These are phyloP conservation scores for Tolypeutes matacus DNA, from an alignment of 2,797 vertebrate genomes.

Conservation along the genomic window DNA sequence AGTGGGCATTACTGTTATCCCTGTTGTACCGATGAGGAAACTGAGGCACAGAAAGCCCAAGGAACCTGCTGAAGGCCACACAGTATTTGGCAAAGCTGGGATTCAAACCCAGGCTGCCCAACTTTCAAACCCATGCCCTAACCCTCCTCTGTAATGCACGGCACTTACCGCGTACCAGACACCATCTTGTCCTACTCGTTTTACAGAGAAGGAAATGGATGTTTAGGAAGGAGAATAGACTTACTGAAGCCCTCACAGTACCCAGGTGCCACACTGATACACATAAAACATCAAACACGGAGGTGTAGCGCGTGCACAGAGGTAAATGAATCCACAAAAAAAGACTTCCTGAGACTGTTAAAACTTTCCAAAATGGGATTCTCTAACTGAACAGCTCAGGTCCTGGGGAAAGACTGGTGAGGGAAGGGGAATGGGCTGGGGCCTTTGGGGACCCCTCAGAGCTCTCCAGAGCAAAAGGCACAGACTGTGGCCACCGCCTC, in stretches of 20 bases:
- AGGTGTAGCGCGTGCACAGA: neutral
- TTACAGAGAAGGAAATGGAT: neutral
- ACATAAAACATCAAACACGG: too few relatives aligned
- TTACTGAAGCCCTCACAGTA: neutral
- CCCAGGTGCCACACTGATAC: too few relatives aligned
- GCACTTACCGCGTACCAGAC: neutral
- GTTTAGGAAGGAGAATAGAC: neutral
- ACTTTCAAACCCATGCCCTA: accelerated
- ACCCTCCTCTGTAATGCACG: accelerated
- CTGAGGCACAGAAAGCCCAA: neutral
- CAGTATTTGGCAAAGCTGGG: neutral
- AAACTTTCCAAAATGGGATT: neutral
- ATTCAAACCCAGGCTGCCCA: neutral
- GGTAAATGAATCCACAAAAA: neutral
- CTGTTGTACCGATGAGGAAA: neutral
- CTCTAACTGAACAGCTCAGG: neutral
- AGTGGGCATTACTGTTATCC: too few relatives aligned
- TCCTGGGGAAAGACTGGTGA: neutral
- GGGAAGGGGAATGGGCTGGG: neutral
- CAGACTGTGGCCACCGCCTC: neutral
- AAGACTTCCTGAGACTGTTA: neutral
- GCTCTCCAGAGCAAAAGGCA: neutral
- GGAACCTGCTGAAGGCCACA: neutral
- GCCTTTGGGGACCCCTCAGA: neutral
- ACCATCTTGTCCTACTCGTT: accelerated